Conservation (phyloP, 2,888 invertebrate species). For the Melanostoma mellinum region DNA sequence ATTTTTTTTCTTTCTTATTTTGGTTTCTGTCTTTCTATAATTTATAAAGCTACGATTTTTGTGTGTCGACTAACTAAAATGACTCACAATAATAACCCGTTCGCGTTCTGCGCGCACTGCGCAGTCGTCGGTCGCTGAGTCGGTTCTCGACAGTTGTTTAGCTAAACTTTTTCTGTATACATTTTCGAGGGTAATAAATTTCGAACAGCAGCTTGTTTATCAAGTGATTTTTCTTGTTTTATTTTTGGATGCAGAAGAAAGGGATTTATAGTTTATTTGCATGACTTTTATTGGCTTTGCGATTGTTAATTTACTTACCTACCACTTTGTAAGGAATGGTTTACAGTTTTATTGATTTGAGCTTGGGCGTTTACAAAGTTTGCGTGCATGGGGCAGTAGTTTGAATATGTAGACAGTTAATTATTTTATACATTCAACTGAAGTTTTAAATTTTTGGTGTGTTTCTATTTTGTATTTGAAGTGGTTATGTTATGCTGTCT, state of each 20-base stretch:
- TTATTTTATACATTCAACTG: no score
- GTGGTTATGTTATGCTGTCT: no score
- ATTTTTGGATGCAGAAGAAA: slow-evolving; percentile 25
- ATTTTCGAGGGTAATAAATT: slow-evolving; percentile 53
- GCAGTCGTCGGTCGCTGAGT: slow-evolving; percentile 7
- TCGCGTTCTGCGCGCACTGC: neutral
- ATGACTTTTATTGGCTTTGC: neutral
- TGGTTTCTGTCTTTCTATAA: slow-evolving; percentile 1
- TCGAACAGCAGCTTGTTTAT: slow-evolving; percentile 52
- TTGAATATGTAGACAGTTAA: no score
- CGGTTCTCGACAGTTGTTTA: slow-evolving; percentile 1
- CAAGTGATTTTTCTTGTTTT: slow-evolving; percentile 51
- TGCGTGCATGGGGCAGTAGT: no score
- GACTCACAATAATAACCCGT: slow-evolving; percentile 38
- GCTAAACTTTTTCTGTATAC: slow-evolving; percentile 36
- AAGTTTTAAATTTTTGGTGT: no score
- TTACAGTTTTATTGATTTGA: no score
- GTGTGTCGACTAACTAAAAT: slow-evolving; percentile 32
- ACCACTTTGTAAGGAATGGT: neutral
- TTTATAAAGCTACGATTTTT: slow-evolving; percentile 3
- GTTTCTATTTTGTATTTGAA: no score
- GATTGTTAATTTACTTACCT: slow-evolving; percentile 8
- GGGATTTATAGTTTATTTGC: slow-evolving; percentile 9
- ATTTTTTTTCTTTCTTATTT: slow-evolving; percentile 1
- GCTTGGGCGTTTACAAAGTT: no score